phyloP scores from a whole-genome alignment of 92 coral and sea anemone species.

The Parazoanthus swiftii region DNA sequence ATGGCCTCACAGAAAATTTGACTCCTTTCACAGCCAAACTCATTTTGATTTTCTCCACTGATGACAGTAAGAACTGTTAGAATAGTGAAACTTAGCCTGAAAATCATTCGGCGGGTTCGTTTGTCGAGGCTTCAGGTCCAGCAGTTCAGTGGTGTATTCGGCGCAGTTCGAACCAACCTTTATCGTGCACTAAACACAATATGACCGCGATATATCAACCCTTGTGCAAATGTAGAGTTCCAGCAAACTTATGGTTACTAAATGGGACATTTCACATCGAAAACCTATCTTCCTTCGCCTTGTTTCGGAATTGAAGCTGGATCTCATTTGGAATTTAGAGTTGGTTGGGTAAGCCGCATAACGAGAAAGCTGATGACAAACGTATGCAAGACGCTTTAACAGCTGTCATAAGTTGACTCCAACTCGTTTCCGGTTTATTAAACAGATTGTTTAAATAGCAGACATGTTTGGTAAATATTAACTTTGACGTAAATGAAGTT shows the following conservation, averaged over 20 bases:
- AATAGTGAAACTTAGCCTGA: neutral
- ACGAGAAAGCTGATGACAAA: conserved; percentile 23
- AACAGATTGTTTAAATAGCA: conserved; percentile 28
- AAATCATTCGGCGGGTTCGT: neutral
- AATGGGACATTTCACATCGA: neutral
- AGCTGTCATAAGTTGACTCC: conserved; percentile 17
- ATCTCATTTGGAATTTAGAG: neutral
- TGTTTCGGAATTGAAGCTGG: neutral
- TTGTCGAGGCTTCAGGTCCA: neutral
- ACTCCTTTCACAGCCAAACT: neutral
- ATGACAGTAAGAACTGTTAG: conserved; percentile 1
- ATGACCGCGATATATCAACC: neutral
- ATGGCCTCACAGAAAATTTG: conserved; percentile 11
- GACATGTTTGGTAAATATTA: conserved; percentile 18
- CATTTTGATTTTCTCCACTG: neutral
- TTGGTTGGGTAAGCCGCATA: neutral
- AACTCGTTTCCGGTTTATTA: conserved; percentile 34
- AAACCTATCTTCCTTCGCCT: neutral
- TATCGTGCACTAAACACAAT: conserved; percentile 2
- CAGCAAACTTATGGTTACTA: neutral
- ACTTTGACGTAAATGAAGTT: neutral
- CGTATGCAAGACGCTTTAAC: neutral
- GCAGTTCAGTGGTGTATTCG: neutral
- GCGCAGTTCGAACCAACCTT: neutral
- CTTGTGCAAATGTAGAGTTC: neutral